These are phyloP conservation scores for Macrosiphum euphorbiae DNA, from an alignment of 2,888 invertebrate species.

Conservation along the genomic window DNA sequence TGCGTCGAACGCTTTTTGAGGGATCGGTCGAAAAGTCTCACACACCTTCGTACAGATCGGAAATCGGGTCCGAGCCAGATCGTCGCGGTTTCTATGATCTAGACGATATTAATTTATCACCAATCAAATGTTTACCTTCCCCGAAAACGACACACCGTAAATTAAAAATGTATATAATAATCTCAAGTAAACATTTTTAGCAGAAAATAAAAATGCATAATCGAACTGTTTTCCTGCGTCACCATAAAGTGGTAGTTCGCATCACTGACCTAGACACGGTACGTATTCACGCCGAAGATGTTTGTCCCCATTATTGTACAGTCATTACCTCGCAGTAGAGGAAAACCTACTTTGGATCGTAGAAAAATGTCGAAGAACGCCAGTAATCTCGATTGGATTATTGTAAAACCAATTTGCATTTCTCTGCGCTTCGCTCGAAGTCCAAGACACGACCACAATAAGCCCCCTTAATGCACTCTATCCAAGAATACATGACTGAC, in stretches of 20 bases:
- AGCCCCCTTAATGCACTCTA: background rate
- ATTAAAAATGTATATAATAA: background rate
- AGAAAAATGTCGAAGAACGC: background rate
- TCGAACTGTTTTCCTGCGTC: background rate
- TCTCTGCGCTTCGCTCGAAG: background rate
- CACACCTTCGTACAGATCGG: background rate
- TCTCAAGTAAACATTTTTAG: background rate
- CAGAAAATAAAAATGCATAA: background rate
- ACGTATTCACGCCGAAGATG: background rate
- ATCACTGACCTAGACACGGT: background rate
- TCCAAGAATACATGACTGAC: background rate
- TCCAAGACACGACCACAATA: background rate
- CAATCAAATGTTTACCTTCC: background rate
- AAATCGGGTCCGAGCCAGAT: background rate
- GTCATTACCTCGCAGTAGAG: background rate
- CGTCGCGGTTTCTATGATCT: background rate
- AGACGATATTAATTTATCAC: background rate
- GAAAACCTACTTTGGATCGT: background rate
- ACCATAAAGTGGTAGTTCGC: background rate
- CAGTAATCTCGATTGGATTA: background rate
- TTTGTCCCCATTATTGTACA: background rate
- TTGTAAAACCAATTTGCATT: slow-evolving; percentile 5
- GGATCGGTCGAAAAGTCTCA: background rate
- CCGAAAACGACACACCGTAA: background rate
- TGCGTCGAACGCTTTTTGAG: background rate